Conservation (phyloP, 2,113 vertebrate species). For the Hippocampus mohnikei region DNA sequence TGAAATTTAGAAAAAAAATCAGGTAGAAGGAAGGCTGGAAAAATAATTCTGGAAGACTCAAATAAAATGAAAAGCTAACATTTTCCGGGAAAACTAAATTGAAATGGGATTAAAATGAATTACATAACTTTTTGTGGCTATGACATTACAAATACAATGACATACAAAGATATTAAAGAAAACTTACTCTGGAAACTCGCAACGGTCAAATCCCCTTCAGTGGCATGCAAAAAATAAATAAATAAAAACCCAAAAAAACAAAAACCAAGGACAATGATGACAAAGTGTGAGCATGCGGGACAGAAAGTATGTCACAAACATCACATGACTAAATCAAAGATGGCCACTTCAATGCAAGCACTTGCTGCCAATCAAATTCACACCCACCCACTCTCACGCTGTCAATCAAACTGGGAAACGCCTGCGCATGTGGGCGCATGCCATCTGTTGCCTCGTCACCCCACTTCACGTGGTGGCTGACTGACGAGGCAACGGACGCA, state of each 20-base stretch:
- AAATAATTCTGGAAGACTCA: too few relatives aligned
- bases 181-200: conserved; percentile 90
- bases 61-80: not conserved
- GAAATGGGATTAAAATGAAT: too few relatives aligned
- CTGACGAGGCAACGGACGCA: not conserved
- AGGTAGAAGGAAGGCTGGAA: not conserved
- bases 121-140: too few relatives aligned
- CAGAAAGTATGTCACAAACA: not conserved
- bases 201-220: conserved; percentile 83
- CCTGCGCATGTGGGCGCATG: too few relatives aligned
- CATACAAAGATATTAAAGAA: conserved; percentile 7
- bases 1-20: not conserved
- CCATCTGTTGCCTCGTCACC: too few relatives aligned
- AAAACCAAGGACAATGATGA: not conserved
- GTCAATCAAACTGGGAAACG: not conserved
- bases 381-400: not conserved
- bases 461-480: too few relatives aligned
- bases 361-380: not conserved
- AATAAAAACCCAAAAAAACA: conserved; percentile 21
- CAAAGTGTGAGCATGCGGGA: conserved; percentile 22
- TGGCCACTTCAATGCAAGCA: not conserved
- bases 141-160: not conserved
- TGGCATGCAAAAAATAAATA: conserved; percentile 70
- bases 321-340: not conserved
- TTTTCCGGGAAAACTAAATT: too few relatives aligned